These are phyloP conservation scores for Trachythela sp. DNA, from an alignment of 64 coral and sea anemone genomes.

Conservation along the genomic window DNA sequence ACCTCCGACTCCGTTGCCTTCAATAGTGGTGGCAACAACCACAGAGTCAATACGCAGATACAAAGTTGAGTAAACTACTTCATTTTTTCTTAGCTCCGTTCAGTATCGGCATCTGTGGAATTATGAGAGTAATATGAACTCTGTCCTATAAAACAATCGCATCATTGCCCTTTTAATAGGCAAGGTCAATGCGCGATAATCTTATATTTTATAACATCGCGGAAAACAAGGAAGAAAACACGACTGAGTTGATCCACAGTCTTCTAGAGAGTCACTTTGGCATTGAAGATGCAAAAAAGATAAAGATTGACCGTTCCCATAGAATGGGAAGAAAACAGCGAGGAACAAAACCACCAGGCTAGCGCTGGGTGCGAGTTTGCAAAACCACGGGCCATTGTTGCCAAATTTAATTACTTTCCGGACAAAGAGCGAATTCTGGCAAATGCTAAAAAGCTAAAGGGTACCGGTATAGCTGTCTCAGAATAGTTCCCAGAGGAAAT, in stretches of 20 bases:
- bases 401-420: background rate
- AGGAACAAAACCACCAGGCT: too few relatives aligned
- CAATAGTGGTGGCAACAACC: background rate
- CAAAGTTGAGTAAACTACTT: background rate
- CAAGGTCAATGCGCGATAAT: too few relatives aligned
- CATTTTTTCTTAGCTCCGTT: background rate
- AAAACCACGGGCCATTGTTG: conserved; percentile 8
- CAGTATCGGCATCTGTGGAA: too few relatives aligned
- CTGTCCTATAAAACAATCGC: too few relatives aligned
- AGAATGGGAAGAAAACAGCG: background rate
- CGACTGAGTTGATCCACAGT: too few relatives aligned
- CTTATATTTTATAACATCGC: background rate
- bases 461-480: background rate
- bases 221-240: background rate
- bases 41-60: background rate
- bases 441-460: conserved; percentile 3
- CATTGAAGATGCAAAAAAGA: background rate
- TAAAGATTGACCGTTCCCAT: background rate
- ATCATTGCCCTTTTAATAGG: too few relatives aligned
- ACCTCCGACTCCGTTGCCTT: background rate
- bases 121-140: too few relatives aligned
- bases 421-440: conserved; percentile 25
- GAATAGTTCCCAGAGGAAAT: conserved; percentile 37
- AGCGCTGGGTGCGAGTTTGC: too few relatives aligned
- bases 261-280: background rate